Evolutionary conservation across 64 coral and sea anemone species (phyloP), one percentile per base, ranked within the genome.

Genomic region (Montipora capricornis): DNA sequence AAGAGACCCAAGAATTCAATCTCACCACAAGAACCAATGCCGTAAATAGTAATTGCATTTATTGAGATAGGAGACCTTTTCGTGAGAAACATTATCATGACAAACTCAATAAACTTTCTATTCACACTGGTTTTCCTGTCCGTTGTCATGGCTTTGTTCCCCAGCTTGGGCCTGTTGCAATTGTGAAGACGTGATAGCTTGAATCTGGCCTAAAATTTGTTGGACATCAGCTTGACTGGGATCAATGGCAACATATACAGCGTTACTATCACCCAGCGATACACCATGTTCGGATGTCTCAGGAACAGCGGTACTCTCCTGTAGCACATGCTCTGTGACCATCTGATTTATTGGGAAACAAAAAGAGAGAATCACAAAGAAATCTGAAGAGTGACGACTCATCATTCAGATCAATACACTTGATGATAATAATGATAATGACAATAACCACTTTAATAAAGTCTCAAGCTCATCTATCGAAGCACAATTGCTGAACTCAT

Each of bases 171-270:
- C 82, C 62, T 71, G 82, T 19, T 89, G 87, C 6, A 44, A 51
- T 76, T 92, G 69, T 22, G 80, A 84, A 3, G 90, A 55, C 20
- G 83, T 82, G 9, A 94, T 82, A 12, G 94, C 92, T 52, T 94
- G 95, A 20, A 97, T 97, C 15, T 97, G 91, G 11, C 95, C 92
- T 48, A 97, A 68, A 6, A 94, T 77, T 61, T 97, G 88, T 22
- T 97, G 95, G 1, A 97, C 88, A 75, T 97, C 95, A 1, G 92
- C 77, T 89, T 97, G 95, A 13, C 89, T 94, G 1, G 95, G 95
- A 57, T 97, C 95, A 22, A 97, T 94, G 8, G 95, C 95, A 8
- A 97, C 95, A 74, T 97, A 97, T 2, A 97, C 95, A 0, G 95
- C 92, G 46, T 90, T 88, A 45, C 49, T 90, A 4, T 73, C 62